Evolutionary conservation across 2,113 vertebrate genomes (phyloP).

Genomic region (Chaetodon trifascialis): DNA sequence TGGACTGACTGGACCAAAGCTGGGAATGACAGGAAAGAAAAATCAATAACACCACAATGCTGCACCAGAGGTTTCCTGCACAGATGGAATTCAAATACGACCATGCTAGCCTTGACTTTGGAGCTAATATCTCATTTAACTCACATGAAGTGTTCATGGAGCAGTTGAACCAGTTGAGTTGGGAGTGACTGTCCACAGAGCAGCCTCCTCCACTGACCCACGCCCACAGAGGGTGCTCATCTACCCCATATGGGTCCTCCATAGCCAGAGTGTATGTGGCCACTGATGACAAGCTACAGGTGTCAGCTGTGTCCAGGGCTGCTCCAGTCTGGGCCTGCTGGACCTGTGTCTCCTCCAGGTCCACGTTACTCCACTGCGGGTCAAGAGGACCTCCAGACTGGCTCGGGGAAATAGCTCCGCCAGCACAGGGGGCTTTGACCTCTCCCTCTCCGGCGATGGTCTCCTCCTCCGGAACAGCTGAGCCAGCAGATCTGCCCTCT

Average conservation of each 20-base stretch:
- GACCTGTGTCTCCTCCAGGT: constrained; percentile 89
- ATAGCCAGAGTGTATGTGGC: constrained; percentile 84
- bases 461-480: constrained; percentile 75
- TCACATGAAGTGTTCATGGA: constrained; percentile 84
- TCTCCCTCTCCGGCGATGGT: constrained; percentile 4
- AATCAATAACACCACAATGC: neutral
- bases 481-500: neutral
- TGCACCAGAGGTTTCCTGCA: neutral
- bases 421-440: constrained; percentile 22
- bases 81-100: neutral
- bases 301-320: constrained; percentile 77
- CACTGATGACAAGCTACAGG: constrained; percentile 87
- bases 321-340: constrained; percentile 66
- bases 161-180: constrained; percentile 89
- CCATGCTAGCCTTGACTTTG: neutral
- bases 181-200: constrained; percentile 86
- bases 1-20: constrained; percentile 88
- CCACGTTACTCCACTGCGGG: constrained; percentile 93
- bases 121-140: constrained; percentile 28
- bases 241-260: constrained; percentile 86
- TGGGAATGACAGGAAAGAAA: constrained; percentile 64
- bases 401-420: constrained; percentile 36
- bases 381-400: constrained; percentile 70
- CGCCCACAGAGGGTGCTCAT: constrained; percentile 91
- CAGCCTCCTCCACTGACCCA: constrained; percentile 96